Evolutionary conservation across 2,113 vertebrate species (phyloP).

Genomic region (Podarcis raffonei): DNA sequence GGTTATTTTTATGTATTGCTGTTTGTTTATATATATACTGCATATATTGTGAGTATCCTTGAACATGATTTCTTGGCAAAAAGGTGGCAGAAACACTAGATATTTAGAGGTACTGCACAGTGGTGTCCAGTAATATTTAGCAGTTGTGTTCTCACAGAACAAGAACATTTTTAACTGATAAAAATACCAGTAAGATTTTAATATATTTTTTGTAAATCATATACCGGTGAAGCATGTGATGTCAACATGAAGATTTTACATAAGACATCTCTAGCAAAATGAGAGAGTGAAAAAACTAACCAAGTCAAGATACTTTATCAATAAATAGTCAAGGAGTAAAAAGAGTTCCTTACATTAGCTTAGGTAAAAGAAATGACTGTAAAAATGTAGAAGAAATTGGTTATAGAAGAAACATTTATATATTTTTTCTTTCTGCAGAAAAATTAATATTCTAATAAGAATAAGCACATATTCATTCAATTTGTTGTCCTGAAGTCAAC

Average conservation of each 20-base stretch:
- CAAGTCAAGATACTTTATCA: not conserved
- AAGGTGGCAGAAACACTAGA: too few species aligned
- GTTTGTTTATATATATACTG: too few species aligned
- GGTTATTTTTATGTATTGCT: too few species aligned
- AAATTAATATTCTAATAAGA: conserved; percentile 42
- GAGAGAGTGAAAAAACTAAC: not conserved
- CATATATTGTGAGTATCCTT: too few species aligned
- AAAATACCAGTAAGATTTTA: not conserved
- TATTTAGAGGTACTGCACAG: not conserved
- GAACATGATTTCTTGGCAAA: too few species aligned
- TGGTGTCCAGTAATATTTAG: not conserved
- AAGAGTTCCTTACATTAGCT: not conserved
- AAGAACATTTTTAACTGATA: not conserved
- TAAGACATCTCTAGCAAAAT: not conserved
- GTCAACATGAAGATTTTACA: not conserved
- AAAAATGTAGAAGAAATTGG: conserved; percentile 22
- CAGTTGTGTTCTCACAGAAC: not conserved
- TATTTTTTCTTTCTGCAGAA: conserved; percentile 7
- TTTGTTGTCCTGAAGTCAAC: not conserved
- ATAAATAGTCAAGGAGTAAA: not conserved
- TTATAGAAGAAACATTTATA: not conserved
- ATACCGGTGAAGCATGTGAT: not conserved
- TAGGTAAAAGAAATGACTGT: not conserved
- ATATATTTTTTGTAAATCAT: not conserved
- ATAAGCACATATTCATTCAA: conserved; percentile 5